Base-by-base conservation (phyloP, 2,888 invertebrate species). In the Dyspetes luteomarginatus region DNA sequence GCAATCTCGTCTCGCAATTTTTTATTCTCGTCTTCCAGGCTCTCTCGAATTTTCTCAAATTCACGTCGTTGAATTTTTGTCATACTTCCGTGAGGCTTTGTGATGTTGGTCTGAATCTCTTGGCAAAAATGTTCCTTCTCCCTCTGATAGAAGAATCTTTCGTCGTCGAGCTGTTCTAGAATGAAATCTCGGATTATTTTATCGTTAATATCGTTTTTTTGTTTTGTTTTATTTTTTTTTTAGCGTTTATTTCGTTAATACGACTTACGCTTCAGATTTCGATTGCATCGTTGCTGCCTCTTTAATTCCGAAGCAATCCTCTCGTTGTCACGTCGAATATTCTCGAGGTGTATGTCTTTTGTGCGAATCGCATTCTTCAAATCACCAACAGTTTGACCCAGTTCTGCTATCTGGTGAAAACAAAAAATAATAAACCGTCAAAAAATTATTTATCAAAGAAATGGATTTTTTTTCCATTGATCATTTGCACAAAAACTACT, bases 51-150 rank as follows among this genome's bases (percentile, higher is more conserved):
- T 43, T 78, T 52, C 12, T 88, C 86, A 2, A 85, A 55, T 30
- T 87, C 82, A 9, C 77, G 78, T 30, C 64, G 71, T 12, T 83
- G 84, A 30, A 83, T 69, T 43, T 82, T 86, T 4, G 85, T 82
- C 12, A 77, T 22, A n/a, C 76, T 78, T 4, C 72, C 71, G 3
- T 36, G 64, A 26, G 58, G 81, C 12, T 87, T 88, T 83, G 90
- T 89, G 75, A 92, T 91, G 71, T 86, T 90, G 74, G 89, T 91
- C 83, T 91, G 93, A 91, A 92, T 92, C 88, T 94, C 93, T 60
- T 93, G 91, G 76, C 93, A 92, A 76, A 93, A 93, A 76, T 92
- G 90, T 83, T 94, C 93, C 84, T 94, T 94, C 87, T 94, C 94
- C 85, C 93, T 93, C 81, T 92, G 93, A 87, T 94, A 93, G 85